A percentile compares a stretch with the other conserved stretches of the same genome.
Evolutionary conservation across 2,113 vertebrate species (phyloP).

Genomic region (Calyptommatus sinebrachiatus): DNA sequence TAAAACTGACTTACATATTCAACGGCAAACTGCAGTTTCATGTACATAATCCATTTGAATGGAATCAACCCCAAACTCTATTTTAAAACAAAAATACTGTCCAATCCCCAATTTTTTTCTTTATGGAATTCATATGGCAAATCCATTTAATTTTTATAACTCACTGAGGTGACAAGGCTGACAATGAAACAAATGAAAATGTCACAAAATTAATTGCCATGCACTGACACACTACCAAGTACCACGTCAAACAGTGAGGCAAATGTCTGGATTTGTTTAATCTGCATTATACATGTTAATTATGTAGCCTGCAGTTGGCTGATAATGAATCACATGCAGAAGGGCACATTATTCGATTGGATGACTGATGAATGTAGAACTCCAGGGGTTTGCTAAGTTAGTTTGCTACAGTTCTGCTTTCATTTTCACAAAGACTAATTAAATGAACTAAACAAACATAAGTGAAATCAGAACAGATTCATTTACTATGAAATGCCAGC

Average conservation of each 20-base stretch:
- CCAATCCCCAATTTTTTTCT: constrained; percentile 1
- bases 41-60: constrained; percentile 5
- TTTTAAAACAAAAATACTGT: no score
- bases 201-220: constrained; percentile 36
- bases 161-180: constrained; percentile 26
- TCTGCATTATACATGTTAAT: constrained; percentile 38
- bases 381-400: constrained; percentile 28
- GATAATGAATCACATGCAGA: constrained; percentile 35
- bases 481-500: constrained; percentile 21
- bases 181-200: constrained; percentile 41
- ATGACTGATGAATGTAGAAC: constrained; percentile 21
- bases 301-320: constrained; percentile 36
- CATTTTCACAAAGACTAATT: constrained; percentile 36
- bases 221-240: constrained; percentile 22
- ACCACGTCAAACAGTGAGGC: constrained; percentile 26
- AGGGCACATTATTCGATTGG: constrained; percentile 17
- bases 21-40: neutral
- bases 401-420: constrained; percentile 16
- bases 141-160: constrained; percentile 34
- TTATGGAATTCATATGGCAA: constrained; percentile 26
- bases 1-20: neutral
- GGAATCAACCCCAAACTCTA: neutral
- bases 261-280: constrained; percentile 40
- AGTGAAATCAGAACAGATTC: constrained; percentile 28
- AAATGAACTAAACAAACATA: constrained; percentile 26